Evolutionary conservation across 2,113 vertebrate species (phyloP).

Genomic region (Edolisoma coerulescens): DNA sequence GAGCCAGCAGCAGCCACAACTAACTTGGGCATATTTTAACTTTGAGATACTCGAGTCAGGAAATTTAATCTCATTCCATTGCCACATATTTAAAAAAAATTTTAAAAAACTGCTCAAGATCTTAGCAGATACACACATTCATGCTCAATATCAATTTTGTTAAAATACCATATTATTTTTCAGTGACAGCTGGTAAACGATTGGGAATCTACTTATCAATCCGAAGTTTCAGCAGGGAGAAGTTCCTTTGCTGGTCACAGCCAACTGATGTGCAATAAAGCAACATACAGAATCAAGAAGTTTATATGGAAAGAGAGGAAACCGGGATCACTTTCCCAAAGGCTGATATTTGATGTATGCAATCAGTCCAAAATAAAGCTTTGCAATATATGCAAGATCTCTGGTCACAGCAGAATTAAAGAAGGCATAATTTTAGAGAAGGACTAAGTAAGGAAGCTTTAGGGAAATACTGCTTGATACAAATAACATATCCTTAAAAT

Average conservation of each 20-base stretch:
- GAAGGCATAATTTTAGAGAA: not conserved
- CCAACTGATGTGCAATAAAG: not conserved
- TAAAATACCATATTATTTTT: not conserved
- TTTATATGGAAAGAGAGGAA: not conserved
- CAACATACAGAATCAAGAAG: not conserved
- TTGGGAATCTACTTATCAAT: not conserved
- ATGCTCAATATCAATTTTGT: not conserved
- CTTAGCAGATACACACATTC: not conserved
- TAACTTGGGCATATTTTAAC: not conserved
- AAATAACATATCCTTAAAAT: not conserved
- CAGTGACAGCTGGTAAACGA: not conserved
- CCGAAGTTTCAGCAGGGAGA: not conserved
- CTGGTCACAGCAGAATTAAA: not conserved
- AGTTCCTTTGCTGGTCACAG: not conserved
- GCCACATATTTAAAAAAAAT: not conserved
- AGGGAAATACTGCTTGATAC: not conserved
- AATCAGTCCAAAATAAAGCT: not conserved
- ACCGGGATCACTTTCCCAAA: not conserved
- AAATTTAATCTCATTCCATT: not conserved
- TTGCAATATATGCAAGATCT: not conserved
- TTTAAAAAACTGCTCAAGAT: not conserved
- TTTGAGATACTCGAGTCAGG: rapidly evolving
- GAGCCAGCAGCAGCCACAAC: not conserved
- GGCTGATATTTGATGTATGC: not conserved
- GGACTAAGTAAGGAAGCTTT: not conserved